Conservation (phyloP, 35 echinoderm and acorn worm genomes). For the Strongylocentrotus purpuratus region DNA sequence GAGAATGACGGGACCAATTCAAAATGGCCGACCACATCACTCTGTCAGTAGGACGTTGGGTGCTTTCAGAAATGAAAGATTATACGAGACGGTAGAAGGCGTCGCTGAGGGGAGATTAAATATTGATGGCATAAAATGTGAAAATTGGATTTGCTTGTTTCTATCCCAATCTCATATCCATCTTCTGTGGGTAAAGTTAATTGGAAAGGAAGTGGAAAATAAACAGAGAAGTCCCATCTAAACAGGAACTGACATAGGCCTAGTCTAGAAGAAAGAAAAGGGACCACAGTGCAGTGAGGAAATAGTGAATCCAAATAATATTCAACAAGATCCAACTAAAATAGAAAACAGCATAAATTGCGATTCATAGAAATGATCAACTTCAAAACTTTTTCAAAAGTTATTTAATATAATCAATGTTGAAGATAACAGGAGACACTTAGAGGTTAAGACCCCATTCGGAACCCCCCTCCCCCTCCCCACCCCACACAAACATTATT, state of each 20-base stretch:
- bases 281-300: no score
- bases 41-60: not conserved
- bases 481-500: no score
- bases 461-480: no score
- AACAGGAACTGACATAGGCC: not conserved
- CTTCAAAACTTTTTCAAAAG: no score
- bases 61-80: not conserved
- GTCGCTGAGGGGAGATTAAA: not conserved
- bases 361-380: no score
- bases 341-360: no score
- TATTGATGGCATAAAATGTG: not conserved
- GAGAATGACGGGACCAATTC: slow-evolving; percentile 27
- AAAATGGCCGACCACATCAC: slow-evolving; percentile 13
- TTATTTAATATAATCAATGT: no score
- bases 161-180: not conserved
- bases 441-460: no score
- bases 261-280: no score
- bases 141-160: not conserved
- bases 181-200: not conserved
- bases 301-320: no score
- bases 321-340: no score
- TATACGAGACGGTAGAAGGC: not conserved
- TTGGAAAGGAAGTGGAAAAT: not conserved
- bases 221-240: not conserved
- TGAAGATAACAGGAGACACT: no score